These are phyloP conservation scores for Oreortyx pictus DNA, from an alignment of 2,797 vertebrate genomes.

Conservation along the genomic window DNA sequence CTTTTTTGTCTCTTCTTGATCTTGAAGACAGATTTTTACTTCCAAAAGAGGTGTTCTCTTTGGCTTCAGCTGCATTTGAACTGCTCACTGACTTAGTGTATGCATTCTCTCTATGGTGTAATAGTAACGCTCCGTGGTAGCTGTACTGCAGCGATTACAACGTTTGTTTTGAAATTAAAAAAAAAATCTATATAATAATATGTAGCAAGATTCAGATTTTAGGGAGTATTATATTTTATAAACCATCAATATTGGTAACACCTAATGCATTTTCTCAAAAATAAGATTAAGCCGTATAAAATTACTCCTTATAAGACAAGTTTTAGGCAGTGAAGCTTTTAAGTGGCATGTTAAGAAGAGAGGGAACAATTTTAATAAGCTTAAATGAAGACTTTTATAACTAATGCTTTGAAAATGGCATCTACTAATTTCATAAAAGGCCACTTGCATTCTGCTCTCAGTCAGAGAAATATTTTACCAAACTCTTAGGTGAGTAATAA, in stretches of 20 bases:
- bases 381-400: neutral
- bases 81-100: neutral
- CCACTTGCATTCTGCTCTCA: neutral
- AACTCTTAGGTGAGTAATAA: neutral
- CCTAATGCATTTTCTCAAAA: neutral
- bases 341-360: neutral
- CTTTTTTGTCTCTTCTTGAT: neutral
- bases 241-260: neutral
- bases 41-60: neutral
- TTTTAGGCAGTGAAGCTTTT: neutral
- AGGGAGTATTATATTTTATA: neutral
- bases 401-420: neutral
- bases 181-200: neutral
- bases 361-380: neutral
- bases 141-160: neutral
- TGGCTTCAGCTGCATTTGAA: neutral
- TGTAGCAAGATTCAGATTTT: neutral
- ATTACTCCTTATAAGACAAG: fast-evolving
- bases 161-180: neutral
- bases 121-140: neutral
- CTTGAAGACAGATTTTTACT: neutral
- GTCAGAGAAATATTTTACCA: neutral
- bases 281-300: neutral
- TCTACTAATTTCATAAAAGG: neutral
- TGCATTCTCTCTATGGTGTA: neutral